Percentiles rank a stretch among this genome's conserved stretches.
phyloP scores from a whole-genome alignment of 2,797 vertebrate genomes.

The Anguilla obscura region DNA sequence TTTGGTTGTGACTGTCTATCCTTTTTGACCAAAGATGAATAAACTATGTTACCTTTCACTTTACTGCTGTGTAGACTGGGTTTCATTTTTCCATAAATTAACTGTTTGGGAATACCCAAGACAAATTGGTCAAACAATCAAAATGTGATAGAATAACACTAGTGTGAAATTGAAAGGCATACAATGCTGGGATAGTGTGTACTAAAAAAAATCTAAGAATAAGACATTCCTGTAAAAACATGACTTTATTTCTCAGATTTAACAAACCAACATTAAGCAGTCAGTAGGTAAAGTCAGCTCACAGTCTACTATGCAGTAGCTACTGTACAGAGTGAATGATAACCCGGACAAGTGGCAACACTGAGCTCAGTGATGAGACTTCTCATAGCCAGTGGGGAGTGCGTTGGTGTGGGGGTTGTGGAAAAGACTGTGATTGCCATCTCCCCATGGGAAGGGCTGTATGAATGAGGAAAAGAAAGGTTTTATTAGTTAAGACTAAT shows the following conservation, averaged over 20 bases:
- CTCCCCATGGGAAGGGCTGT: constrained; percentile 83
- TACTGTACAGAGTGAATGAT: constrained; percentile 2
- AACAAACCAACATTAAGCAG: neutral
- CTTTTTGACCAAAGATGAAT: constrained; percentile 31
- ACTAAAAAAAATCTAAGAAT: neutral
- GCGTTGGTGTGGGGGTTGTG: constrained; percentile 80
- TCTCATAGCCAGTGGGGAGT: constrained; percentile 78
- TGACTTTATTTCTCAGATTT: constrained; percentile 19
- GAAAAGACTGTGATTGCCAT: constrained; percentile 83
- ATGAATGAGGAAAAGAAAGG: constrained; percentile 25
- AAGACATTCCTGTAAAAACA: neutral
- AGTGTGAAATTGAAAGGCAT: neutral
- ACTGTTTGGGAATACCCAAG: neutral
- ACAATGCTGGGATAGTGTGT: neutral
- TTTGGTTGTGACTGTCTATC: neutral
- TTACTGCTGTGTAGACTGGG: neutral
- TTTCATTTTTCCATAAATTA: neutral
- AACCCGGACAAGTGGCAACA: neutral
- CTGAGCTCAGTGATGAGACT: constrained; percentile 58
- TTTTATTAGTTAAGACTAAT: neutral
- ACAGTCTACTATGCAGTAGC: neutral
- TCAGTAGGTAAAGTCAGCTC: constrained; percentile 6
- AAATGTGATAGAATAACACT: neutral
- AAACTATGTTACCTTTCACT: constrained; percentile 13
- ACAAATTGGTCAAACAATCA: neutral